Base-by-base conservation (phyloP, 2,113 vertebrate species). In the Vulpes ferrilata region DNA sequence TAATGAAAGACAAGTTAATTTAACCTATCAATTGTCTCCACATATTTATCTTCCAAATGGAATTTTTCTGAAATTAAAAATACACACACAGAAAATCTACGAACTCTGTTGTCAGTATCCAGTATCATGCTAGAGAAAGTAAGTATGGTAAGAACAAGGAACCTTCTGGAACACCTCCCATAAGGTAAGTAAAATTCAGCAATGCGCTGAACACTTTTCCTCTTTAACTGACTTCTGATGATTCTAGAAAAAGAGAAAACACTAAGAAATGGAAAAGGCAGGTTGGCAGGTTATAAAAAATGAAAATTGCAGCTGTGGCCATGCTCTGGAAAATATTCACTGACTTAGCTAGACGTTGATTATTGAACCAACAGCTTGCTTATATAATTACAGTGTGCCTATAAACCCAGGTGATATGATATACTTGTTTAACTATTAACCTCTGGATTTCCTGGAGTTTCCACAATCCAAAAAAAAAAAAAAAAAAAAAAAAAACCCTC, bases 251-350 rank as follows among this genome's bases (percentile, higher is more conserved):
- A 95, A 48, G 74, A 32, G 59, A 90, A 92, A 92, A 96, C 83
- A 71, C 95, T 27, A 43, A 97, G 97, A 97, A 98, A 89, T 76
- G 81, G 12, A 94, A 97, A 71, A 62, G 88, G 88, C 55, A 96
- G 90, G 88, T 96, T 90, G 64, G 96, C 88, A 98, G 96, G 92
- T 98, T 98, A 98, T 85, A 74, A 98, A 98, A 88, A 92, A 86
- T 94, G 96, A 98, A 96, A 98, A 98, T 98, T 97, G 95, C 11
- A 98, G 97, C 97, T 96, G 95, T 90, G 93, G 38, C 83, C 48
- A 11, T 0, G 7, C 83, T 97, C 95, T 96, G 74, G 95, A 93
- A 98, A 98, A 92, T 81, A 43, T 59, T 85, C 95, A 96, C 95
- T 96, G 92, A 95, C 76, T 97, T 59, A 93, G 80, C 96, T 1